A percentile compares a stretch with the other conserved stretches of the same genome.
These are phyloP conservation scores for Thelaira solivaga DNA, from an alignment of 2,888 invertebrate genomes.

Conservation along the genomic window DNA sequence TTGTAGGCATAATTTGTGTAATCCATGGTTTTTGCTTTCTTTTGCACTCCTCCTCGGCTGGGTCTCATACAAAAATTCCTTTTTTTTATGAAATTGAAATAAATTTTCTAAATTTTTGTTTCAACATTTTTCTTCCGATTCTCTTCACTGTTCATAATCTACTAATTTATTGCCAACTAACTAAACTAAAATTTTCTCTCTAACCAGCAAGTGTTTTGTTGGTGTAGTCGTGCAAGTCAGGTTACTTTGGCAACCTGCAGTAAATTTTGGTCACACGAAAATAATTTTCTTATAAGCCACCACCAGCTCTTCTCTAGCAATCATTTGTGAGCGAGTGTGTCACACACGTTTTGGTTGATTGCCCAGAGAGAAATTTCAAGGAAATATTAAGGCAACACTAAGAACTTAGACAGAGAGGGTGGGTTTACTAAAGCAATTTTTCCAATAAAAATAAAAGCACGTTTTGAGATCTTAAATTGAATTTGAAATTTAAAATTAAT, in stretches of 20 bases:
- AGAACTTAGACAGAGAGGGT: too few species aligned
- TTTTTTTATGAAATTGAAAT: slow-evolving; percentile 30
- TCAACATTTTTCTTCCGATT: slow-evolving; percentile 32
- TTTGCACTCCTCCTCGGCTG: slow-evolving; percentile 70
- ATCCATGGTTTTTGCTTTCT: slow-evolving; percentile 80
- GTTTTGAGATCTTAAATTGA: too few species aligned
- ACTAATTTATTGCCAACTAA: slow-evolving; percentile 43
- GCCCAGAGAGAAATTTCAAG: not conserved
- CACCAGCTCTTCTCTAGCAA: not conserved
- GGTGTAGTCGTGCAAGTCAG: slow-evolving; percentile 50
- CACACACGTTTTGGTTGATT: not conserved
- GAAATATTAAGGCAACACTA: not conserved
- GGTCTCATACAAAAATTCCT: slow-evolving; percentile 75
- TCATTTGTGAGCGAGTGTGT: not conserved
- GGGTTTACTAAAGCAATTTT: too few species aligned
- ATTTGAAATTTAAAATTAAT: too few species aligned
- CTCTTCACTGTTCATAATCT: slow-evolving; percentile 58
- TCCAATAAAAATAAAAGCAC: too few species aligned
- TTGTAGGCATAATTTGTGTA: slow-evolving; percentile 91
- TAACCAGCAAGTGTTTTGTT: slow-evolving; percentile 31
- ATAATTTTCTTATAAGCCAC: slow-evolving; percentile 51
- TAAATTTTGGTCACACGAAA: slow-evolving; percentile 33
- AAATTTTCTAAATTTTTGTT: slow-evolving; percentile 30
- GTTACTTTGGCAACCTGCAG: slow-evolving; percentile 54
- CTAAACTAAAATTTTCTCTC: not conserved